Evolutionary conservation across 92 coral and sea anemone genomes (phyloP).

Genomic region (Epizoanthus ramosus): DNA sequence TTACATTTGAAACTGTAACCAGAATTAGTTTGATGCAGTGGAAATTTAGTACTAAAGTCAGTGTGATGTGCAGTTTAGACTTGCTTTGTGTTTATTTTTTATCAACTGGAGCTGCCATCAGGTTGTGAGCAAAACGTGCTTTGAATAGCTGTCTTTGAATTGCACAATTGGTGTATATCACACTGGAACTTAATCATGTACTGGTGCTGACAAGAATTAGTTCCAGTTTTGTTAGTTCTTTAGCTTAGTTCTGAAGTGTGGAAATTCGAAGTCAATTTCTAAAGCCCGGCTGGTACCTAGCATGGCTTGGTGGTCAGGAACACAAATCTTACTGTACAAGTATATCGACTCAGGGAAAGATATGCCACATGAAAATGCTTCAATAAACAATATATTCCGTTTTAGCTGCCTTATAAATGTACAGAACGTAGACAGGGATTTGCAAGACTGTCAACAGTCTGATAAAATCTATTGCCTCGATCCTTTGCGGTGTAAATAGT

Average conservation of each 20-base stretch:
- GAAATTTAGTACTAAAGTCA: not conserved
- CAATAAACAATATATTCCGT: not conserved
- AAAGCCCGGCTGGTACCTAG: not conserved
- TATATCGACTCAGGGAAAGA: not conserved
- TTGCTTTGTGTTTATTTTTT: not conserved
- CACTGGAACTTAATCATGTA: not conserved
- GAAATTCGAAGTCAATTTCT: not conserved
- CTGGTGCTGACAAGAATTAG: not conserved
- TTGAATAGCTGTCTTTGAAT: conserved; percentile 11
- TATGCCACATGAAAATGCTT: not conserved
- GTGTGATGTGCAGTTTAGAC: not conserved
- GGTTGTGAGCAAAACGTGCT: not conserved
- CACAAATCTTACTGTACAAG: not conserved
- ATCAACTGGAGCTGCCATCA: not conserved
- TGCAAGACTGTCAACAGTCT: not conserved
- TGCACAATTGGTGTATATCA: conserved; percentile 3
- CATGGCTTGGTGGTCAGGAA: not conserved
- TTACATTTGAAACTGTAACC: not conserved
- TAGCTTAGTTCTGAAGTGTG: not conserved
- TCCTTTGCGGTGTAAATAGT: not conserved
- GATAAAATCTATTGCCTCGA: not conserved
- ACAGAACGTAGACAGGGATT: not conserved
- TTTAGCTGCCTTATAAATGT: not conserved
- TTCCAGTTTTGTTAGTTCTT: not conserved
- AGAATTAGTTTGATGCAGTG: not conserved